Evolutionary conservation across 2,888 invertebrate genomes (phyloP).

Genomic region (Andrena praecox): DNA sequence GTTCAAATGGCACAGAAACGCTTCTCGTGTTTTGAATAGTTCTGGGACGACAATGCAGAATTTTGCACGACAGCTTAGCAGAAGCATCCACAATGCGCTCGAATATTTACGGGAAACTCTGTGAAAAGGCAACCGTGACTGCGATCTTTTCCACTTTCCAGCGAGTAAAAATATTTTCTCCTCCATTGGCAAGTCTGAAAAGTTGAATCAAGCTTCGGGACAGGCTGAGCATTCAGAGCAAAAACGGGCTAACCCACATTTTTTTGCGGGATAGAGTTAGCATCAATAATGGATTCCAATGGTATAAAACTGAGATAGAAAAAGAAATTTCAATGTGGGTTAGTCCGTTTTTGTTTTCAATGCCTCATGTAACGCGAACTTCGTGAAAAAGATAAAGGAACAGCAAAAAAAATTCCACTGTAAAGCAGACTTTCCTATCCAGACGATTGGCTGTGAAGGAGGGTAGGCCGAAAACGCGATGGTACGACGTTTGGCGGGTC

Average conservation of each 20-base stretch:
- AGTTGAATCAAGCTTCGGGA: too few species aligned
- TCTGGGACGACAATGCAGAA: neutral
- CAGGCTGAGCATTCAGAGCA: too few species aligned
- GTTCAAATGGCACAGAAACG: neutral
- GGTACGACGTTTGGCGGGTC: conserved; percentile 10
- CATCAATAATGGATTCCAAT: too few species aligned
- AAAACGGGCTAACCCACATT: too few species aligned
- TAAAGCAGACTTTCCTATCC: neutral
- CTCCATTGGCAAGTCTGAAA: too few species aligned
- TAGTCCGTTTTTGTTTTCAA: too few species aligned
- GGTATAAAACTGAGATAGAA: too few species aligned
- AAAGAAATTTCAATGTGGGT: too few species aligned
- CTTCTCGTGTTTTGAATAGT: conserved; percentile 1
- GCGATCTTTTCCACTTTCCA: conserved; percentile 19
- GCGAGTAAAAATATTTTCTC: neutral
- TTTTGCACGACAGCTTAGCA: conserved; percentile 21
- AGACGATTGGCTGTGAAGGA: neutral
- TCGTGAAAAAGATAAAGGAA: too few species aligned
- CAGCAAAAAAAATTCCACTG: neutral
- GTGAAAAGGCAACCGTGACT: neutral
- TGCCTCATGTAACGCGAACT: too few species aligned
- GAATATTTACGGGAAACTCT: conserved; percentile 7
- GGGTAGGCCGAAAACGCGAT: conserved; percentile 15
- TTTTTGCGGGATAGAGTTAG: too few species aligned
- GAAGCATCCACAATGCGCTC: neutral